Evolutionary conservation across 2,888 invertebrate species (phyloP), one percentile per base, ranked within the genome.

Genomic region (Congeria kusceri): DNA sequence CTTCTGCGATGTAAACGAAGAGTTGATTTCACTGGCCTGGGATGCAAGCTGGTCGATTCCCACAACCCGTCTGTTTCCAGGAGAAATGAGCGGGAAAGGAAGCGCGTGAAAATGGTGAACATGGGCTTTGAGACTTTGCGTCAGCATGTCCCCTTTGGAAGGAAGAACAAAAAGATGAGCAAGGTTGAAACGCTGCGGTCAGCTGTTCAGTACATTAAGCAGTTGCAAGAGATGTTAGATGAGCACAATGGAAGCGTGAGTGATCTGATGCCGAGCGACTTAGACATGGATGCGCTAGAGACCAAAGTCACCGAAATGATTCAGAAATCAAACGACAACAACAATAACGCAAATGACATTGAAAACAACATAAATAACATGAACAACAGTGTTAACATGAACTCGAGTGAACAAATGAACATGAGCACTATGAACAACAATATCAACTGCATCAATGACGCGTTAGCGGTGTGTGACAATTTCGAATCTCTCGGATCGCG

Each of bases 21-120:
- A 27, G 87, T 91, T 3, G 91, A 92, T 76, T 87, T 91, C 66
- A 84, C 87, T 11, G 85, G 84, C 27, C 83, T 91, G n/a, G 91
- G 91, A 7, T 84, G 86, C 65, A 87, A 87, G 29, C 77, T 91
- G 44, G 87, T 90, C 1, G 85, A 87, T 63, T 85, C 88, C 0
- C 87, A 87, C n/a, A 97, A 96, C 23, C 97, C 97, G 39, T 97
- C 97, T 5, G 92, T 93, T 25, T 97, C 97, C 0, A 94, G 98
- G 68, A 95, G 98, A 89, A 98, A 98, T 94, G 98, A 98, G 29
- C 95, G 98, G 49, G 98, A 98, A 94, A 95, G 98, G 87, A 98
- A 98, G 93, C 95, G 98, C 87, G 98, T 98, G 87, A 98, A 98
- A 94, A 97, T 98, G 85, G 92, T 93, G 56, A 93, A 93, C 77